phyloP scores from a whole-genome alignment of 2,888 invertebrate genomes.

The Bugulina stolonifera region DNA sequence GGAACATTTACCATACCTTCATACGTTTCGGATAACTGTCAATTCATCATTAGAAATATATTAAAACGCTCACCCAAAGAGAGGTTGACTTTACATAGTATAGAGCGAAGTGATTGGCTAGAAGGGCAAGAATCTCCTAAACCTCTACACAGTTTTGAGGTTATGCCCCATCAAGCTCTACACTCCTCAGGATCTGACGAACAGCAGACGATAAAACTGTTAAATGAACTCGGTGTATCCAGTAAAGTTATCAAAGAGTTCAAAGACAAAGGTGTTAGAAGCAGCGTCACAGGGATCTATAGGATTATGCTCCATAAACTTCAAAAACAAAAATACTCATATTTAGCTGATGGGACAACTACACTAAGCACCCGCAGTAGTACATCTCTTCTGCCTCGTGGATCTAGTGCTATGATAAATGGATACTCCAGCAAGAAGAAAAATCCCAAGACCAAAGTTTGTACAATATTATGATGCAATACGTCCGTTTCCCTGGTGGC shows the following conservation, averaged over 20 bases:
- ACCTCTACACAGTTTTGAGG: slow-evolving; percentile 48
- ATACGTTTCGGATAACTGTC: slow-evolving; percentile 49
- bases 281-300: slow-evolving; percentile 66
- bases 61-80: slow-evolving; percentile 51
- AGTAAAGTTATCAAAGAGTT: slow-evolving; percentile 44
- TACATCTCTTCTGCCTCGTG: no score
- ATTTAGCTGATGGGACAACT: neutral
- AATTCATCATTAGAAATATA: slow-evolving; percentile 51
- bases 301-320: slow-evolving; percentile 62
- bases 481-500: no score
- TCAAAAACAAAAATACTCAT: slow-evolving; percentile 40
- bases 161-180: slow-evolving; percentile 36
- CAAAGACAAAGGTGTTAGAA: slow-evolving; percentile 60
- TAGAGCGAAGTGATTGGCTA: slow-evolving; percentile 59
- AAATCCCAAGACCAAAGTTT: neutral
- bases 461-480: slow-evolving; percentile 24
- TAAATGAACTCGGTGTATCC: slow-evolving; percentile 60
- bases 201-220: slow-evolving; percentile 57
- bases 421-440: slow-evolving; percentile 19
- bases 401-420: neutral
- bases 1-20: slow-evolving; percentile 58
- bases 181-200: slow-evolving; percentile 47
- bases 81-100: slow-evolving; percentile 50
- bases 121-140: slow-evolving; percentile 53
- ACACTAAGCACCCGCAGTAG: neutral